Percentiles rank a stretch among this genome's conserved stretches.
Evolutionary conservation across 1,140 invertebrate genomes (phyloP).

Genomic region (Pinna nobilis): DNA sequence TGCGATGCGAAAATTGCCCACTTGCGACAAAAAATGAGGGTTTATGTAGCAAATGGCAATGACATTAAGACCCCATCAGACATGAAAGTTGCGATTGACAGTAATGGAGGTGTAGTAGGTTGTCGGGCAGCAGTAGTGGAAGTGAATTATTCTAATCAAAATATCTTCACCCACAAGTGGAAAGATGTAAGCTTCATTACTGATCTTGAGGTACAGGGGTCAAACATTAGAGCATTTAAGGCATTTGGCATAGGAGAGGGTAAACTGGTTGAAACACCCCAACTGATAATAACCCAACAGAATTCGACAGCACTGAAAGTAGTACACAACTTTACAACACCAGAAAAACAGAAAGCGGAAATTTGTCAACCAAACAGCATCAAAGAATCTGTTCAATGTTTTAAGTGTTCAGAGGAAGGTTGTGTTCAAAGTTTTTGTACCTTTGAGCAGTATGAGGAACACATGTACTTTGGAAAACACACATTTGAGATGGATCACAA

Average conservation of each 20-base stretch:
- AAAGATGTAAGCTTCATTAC: not conserved
- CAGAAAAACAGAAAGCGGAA: not conserved
- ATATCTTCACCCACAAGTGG: not conserved
- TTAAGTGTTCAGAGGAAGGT: not conserved
- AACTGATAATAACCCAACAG: not conserved
- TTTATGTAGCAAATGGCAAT: constrained; percentile 5
- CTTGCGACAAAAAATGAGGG: constrained; percentile 4
- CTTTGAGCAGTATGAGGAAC: constrained; percentile 7
- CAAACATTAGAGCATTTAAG: not conserved
- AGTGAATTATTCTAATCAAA: not conserved
- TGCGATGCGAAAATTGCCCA: constrained; percentile 20
- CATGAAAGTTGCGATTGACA: constrained; percentile 10
- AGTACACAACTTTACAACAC: not conserved
- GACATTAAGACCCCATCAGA: not conserved
- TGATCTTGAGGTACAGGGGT: not conserved
- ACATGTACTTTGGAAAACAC: not conserved
- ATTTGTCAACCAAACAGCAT: not conserved
- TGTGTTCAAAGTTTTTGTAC: not conserved
- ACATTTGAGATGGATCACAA: not conserved
- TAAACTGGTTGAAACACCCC: not conserved
- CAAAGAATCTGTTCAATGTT: not conserved
- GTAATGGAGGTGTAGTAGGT: constrained; percentile 3
- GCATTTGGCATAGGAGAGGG: constrained; percentile 4
- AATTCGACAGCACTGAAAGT: not conserved
- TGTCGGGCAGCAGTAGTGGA: constrained; percentile 12